Percentiles rank a stretch among this genome's conserved stretches.
Conservation (phyloP, 2,797 vertebrate species). For the Anabas testudineus region DNA sequence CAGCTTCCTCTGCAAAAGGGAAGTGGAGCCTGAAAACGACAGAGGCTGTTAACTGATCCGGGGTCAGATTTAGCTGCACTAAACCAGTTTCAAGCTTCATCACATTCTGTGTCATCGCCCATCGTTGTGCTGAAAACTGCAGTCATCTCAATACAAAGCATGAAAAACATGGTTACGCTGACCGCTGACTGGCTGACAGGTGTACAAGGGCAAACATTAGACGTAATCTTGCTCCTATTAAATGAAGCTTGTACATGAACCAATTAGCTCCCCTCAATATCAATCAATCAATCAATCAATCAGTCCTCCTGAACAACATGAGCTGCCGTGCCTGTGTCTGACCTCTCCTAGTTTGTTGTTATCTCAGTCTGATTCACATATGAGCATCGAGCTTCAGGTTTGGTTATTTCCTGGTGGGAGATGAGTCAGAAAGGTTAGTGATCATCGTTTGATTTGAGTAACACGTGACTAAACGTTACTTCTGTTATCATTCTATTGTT, state of each 20-base stretch:
- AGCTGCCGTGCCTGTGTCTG: background rate
- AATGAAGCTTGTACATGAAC: background rate
- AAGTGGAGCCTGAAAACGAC: conserved; percentile 60
- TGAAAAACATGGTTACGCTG: background rate
- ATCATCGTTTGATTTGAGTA: too few relatives aligned
- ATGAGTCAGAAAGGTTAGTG: too few relatives aligned
- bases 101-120: background rate
- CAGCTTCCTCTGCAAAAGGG: conserved; percentile 52
- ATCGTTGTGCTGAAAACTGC: background rate
- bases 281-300: background rate
- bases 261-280: background rate
- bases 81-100: conserved; percentile 24
- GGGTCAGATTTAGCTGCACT: conserved; percentile 39
- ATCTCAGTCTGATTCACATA: too few relatives aligned
- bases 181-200: background rate
- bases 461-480: too few relatives aligned
- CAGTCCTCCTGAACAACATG: too few relatives aligned
- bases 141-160: background rate
- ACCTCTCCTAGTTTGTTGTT: too few relatives aligned
- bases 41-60: conserved; percentile 37
- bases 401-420: too few relatives aligned
- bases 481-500: too few relatives aligned
- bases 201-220: background rate
- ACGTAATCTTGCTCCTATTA: background rate
- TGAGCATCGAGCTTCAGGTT: too few relatives aligned